Conservation (phyloP, 2,113 vertebrate species). For the Chamaetylas fuelleborni region DNA sequence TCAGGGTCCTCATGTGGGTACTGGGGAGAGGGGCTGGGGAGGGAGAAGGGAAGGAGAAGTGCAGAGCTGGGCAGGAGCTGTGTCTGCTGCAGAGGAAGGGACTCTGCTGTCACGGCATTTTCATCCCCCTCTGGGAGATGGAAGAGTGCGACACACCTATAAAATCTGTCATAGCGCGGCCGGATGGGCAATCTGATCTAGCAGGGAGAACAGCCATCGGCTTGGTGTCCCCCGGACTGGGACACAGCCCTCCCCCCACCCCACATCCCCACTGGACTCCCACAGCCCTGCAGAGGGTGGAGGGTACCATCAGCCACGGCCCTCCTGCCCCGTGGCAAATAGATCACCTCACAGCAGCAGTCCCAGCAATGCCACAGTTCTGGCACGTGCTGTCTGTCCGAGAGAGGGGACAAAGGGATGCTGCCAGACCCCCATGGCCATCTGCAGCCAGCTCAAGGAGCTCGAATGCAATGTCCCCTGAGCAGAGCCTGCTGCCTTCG, state of each 20-base stretch:
- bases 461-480: background rate
- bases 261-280: background rate
- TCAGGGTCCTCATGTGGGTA: background rate
- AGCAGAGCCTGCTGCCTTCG: background rate
- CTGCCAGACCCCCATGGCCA: background rate
- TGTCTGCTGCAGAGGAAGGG: constrained; percentile 43
- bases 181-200: background rate
- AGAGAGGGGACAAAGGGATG: background rate
- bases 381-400: background rate
- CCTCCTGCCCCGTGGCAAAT: background rate
- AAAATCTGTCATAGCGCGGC: constrained; percentile 10
- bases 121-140: constrained; percentile 25
- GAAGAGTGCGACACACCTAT: constrained; percentile 56
- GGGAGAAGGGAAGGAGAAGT: background rate
- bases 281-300: background rate
- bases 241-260: background rate
- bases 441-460: background rate
- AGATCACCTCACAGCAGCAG: background rate
- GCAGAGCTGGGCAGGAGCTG: background rate
- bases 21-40: background rate
- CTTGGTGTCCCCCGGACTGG: background rate
- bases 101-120: constrained; percentile 50
- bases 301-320: background rate
- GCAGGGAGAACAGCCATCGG: background rate
- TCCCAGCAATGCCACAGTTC: background rate